These are phyloP conservation scores for Cydia pomonella DNA, from an alignment of 1,140 invertebrate species.

Conservation along the genomic window DNA sequence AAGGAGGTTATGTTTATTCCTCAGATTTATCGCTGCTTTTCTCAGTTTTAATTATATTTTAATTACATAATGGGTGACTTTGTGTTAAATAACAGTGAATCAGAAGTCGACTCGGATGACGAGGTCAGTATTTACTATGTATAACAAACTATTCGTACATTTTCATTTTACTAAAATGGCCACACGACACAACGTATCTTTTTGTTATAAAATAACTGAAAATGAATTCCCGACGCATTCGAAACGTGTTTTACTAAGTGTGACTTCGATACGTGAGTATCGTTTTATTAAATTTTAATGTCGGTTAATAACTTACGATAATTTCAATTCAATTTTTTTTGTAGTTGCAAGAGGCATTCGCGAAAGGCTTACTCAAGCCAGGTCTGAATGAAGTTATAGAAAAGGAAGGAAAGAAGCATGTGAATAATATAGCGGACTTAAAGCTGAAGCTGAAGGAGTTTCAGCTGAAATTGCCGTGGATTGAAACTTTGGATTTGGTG, in stretches of 20 bases:
- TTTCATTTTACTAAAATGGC: constrained; percentile 4
- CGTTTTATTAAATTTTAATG: too few species aligned
- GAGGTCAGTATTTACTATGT: constrained; percentile 55
- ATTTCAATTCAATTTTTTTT: constrained; percentile 37
- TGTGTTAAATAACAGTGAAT: constrained; percentile 69
- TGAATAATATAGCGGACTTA: constrained; percentile 87
- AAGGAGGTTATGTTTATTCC: constrained; percentile 32
- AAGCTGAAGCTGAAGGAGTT: constrained; percentile 88
- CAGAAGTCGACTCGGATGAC: constrained; percentile 73
- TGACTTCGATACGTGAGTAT: too few species aligned
- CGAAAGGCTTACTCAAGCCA: constrained; percentile 89
- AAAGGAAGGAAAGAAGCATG: constrained; percentile 80
- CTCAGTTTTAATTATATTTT: background rate
- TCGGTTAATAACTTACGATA: background rate
- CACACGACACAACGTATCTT: background rate
- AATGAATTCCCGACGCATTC: too few species aligned
- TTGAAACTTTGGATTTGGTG: constrained; percentile 91
- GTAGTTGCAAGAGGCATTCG: constrained; percentile 92
- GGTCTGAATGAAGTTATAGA: constrained; percentile 88
- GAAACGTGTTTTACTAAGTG: background rate
- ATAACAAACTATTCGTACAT: background rate
- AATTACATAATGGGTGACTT: constrained; percentile 61
- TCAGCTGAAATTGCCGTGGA: constrained; percentile 88
- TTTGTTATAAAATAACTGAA: background rate
- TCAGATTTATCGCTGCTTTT: background rate